Evolutionary conservation across 30 jellyfish, hydroid and myxozoan genomes (phyloP).

Genomic region (Cassiopea andromeda): DNA sequence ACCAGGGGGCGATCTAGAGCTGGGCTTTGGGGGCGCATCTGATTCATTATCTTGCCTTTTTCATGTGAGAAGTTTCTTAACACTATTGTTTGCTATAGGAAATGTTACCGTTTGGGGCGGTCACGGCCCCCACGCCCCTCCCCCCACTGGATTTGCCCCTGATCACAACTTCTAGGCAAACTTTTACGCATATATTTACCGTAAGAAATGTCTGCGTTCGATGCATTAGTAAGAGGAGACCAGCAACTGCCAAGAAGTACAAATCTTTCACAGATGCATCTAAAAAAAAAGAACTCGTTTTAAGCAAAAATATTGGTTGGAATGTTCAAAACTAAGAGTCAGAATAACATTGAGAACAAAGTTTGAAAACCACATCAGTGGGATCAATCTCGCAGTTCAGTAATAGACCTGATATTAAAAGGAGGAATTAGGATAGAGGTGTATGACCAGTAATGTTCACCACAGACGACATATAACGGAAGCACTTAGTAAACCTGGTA

Average conservation of each 20-base stretch:
- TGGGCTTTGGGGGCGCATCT: too few species aligned
- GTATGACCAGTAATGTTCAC: too few species aligned
- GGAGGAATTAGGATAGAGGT: background rate
- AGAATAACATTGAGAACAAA: background rate
- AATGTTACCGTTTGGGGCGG: too few species aligned
- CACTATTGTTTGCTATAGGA: too few species aligned
- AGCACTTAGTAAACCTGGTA: too few species aligned
- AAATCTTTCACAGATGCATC: constrained; percentile 98
- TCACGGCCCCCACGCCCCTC: too few species aligned
- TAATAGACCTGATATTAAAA: background rate
- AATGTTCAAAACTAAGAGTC: background rate
- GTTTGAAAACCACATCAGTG: background rate
- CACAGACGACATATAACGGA: too few species aligned
- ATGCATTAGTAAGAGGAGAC: constrained; percentile 86
- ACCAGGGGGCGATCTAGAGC: too few species aligned
- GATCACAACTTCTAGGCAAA: too few species aligned
- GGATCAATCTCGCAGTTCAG: background rate
- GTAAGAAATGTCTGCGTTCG: constrained; percentile 94
- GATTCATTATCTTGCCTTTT: too few species aligned
- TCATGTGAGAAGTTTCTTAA: too few species aligned
- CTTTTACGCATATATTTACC: constrained; percentile 60
- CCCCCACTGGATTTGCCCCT: too few species aligned
- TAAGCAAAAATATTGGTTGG: background rate
- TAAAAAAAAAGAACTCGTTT: background rate
- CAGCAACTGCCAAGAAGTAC: constrained; percentile 97